These are phyloP conservation scores for Oncorhynchus masou DNA, from an alignment of 2,113 vertebrate species.

Conservation along the genomic window DNA sequence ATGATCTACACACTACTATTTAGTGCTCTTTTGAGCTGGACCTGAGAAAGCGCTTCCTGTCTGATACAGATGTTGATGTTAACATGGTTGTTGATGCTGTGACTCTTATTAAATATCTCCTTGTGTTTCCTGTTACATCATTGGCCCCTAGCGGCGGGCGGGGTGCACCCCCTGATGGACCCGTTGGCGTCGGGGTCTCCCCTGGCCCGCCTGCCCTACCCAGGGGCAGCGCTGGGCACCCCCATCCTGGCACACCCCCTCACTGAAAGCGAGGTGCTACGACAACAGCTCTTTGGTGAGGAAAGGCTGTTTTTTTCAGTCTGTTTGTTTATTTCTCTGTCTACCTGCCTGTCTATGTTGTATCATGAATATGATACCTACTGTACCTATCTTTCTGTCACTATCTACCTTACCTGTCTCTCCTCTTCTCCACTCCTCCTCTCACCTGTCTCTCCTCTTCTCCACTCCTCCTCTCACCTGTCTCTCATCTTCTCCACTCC, in stretches of 20 bases:
- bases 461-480: too few relatives aligned
- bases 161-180: constrained; percentile 98
- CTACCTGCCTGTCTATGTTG: neutral
- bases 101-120: constrained; percentile 72
- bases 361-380: neutral
- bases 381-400: neutral
- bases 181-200: constrained; percentile 94
- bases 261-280: constrained; percentile 97
- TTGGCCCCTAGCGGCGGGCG: constrained; percentile 87
- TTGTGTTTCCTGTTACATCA: constrained; percentile 75
- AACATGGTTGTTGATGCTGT: constrained; percentile 21
- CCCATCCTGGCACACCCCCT: constrained; percentile 96
- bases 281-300: constrained; percentile 98
- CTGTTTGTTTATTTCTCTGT: neutral
- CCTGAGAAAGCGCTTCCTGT: too few relatives aligned
- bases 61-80: neutral
- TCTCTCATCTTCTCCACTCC: too few relatives aligned
- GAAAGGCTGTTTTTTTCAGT: constrained; percentile 14
- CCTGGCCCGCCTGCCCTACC: constrained; percentile 94
- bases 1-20: neutral
- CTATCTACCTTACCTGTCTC: neutral
- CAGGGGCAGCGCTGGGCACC: constrained; percentile 89
- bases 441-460: too few relatives aligned
- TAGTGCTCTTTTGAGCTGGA: too few relatives aligned
- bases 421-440: too few relatives aligned